phyloP scores from a whole-genome alignment of 2,113 vertebrate genomes.

The Mirounga angustirostris region DNA sequence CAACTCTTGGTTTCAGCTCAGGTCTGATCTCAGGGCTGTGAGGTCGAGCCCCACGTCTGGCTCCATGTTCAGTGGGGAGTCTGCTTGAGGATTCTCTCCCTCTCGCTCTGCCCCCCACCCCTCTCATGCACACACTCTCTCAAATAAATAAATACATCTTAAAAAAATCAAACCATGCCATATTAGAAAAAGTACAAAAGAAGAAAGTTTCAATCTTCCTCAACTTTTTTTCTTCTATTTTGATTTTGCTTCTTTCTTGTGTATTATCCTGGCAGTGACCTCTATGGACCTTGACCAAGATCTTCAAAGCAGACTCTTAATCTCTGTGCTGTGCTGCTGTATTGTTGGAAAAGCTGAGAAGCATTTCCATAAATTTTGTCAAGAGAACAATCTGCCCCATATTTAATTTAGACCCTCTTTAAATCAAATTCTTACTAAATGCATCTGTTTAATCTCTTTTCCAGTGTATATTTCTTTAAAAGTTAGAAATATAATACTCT shows the following conservation, averaged over 20 bases:
- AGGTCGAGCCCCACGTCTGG: not conserved
- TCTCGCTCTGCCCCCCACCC: not conserved
- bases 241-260: not conserved
- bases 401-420: conserved; percentile 11
- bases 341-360: not conserved
- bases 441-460: conserved; percentile 28
- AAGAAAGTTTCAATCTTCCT: not conserved
- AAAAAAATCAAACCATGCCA: not conserved
- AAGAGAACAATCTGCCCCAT: not conserved
- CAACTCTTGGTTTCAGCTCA: not conserved
- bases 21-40: not conserved
- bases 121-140: not conserved
- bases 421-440: not conserved
- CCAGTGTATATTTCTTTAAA: conserved; percentile 29
- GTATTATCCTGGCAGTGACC: not conserved
- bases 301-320: not conserved
- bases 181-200: not conserved
- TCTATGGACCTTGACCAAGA: not conserved
- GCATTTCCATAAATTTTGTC: not conserved
- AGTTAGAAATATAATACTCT: not conserved
- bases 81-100: not conserved
- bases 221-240: not conserved
- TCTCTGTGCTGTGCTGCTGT: not conserved
- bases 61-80: not conserved
- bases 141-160: not conserved